Base-by-base conservation (phyloP, 2,797 vertebrate species). In the Podarcis lilfordi region DNA sequence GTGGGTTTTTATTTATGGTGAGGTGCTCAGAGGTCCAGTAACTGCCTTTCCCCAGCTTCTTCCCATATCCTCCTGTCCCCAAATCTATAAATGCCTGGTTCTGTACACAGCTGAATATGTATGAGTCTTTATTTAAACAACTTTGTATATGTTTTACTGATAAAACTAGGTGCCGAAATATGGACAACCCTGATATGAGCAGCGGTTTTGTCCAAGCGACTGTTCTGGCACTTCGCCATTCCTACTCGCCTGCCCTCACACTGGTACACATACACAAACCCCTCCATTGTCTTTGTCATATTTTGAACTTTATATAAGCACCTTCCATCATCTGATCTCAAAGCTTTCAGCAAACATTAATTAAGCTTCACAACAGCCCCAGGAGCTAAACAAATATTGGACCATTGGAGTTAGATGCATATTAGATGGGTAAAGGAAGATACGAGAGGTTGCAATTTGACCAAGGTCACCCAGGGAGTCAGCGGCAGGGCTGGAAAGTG, bases 261-360 rank as follows among this genome's bases (percentile, higher is more conserved):
- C 78, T 11, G 8, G 9, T 69, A 71, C 64, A 11, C 45, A 32
- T 43, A 59, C 81, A 27, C 29, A 69, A 40, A 91, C 32, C 93
- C 84, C 68, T 93, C 86, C 89, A 89, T 82, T 94, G 92, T 90
- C 91, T 91, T 94, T 85, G 89, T 89, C 87, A 74, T 94, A 88
- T 91, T 95, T 95, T 85, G 68, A 88, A 91, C 90, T 89, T 88
- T 87, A 50, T 0, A 79, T n/a, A 89, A 92, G 93, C 89, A 91
- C 85, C 87, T 91, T 92, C 88, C 91, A 93, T 94, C 93, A 94
- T 91, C 92, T 91, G 89, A 93, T 94, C 93, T 95, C 88, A 92
- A 92, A 95, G 92, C 91, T 94, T 92, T 95, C 90, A 85, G 89
- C 91, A 94, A 94, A 94, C 83, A 88, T 94, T 95, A 94, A 93